phyloP scores from a whole-genome alignment of 2,888 invertebrate species.

The Ochropacha duplaris region DNA sequence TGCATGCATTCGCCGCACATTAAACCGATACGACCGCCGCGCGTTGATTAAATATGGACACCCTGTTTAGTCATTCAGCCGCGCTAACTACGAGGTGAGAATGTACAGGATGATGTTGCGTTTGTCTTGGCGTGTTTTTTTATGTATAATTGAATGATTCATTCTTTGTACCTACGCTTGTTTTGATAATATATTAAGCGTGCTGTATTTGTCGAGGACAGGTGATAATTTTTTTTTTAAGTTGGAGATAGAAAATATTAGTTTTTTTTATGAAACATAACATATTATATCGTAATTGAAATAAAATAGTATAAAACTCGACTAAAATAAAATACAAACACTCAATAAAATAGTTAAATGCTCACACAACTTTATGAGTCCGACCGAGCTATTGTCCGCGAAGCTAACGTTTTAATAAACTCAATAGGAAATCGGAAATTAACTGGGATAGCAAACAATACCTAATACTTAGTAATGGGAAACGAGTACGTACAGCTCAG shows the following conservation, averaged over 20 bases:
- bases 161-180: background rate
- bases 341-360: background rate
- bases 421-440: slow-evolving; percentile 32
- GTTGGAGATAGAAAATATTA: too few species aligned
- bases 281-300: too few species aligned
- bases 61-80: slow-evolving; percentile 61
- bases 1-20: slow-evolving; percentile 60
- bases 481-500: slow-evolving; percentile 17
- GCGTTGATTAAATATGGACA: slow-evolving; percentile 66
- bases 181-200: background rate
- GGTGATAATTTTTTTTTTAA: too few species aligned
- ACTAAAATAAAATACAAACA: too few species aligned
- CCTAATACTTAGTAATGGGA: slow-evolving; percentile 31
- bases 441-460: slow-evolving; percentile 40
- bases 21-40: slow-evolving; percentile 56
- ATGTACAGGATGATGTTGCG: slow-evolving; percentile 26
- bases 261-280: too few species aligned
- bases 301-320: too few species aligned
- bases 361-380: background rate
- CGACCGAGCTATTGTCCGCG: background rate
- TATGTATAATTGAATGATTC: background rate
- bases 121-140: slow-evolving; percentile 9
- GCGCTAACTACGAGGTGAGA: slow-evolving; percentile 53
- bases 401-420: slow-evolving; percentile 23
- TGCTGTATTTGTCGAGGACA: background rate